Conservation (phyloP, 2,113 vertebrate genomes). For the Morone saxatilis region DNA sequence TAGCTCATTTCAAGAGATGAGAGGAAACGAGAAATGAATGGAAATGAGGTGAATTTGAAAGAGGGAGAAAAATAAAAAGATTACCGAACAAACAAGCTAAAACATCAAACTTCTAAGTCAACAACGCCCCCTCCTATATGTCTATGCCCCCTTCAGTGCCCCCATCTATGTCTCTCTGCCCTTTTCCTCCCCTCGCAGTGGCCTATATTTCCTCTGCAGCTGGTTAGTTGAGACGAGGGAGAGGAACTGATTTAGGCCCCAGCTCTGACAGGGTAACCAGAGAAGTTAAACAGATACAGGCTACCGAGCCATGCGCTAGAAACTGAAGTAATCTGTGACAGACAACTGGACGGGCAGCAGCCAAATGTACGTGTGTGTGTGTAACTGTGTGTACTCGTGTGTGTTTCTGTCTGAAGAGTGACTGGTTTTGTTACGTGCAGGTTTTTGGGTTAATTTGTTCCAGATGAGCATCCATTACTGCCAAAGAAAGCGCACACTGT, state of each 20-base stretch:
- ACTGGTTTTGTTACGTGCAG: constrained; percentile 68
- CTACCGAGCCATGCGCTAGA: constrained; percentile 35
- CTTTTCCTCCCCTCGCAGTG: constrained; percentile 37
- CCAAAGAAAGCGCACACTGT: constrained; percentile 61
- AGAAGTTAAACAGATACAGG: constrained; percentile 66
- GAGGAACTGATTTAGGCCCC: constrained; percentile 60
- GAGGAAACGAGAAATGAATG: constrained; percentile 10
- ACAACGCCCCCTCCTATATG: background rate
- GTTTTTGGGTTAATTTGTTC: constrained; percentile 73
- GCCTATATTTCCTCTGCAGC: constrained; percentile 62
- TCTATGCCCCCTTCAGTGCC: background rate
- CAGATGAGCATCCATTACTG: constrained; percentile 68
- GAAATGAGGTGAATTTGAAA: constrained; percentile 18
- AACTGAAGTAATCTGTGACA: constrained; percentile 48
- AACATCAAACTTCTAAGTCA: constrained; percentile 19
- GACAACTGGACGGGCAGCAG: constrained; percentile 46
- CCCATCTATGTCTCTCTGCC: constrained; percentile 21
- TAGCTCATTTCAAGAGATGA: constrained; percentile 47
- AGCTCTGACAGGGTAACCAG: constrained; percentile 58
- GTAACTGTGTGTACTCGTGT: background rate
- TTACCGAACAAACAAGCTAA: constrained; percentile 4
- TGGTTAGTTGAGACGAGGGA: constrained; percentile 60
- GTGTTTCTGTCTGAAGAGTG: constrained; percentile 43
- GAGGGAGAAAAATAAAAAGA: constrained; percentile 1
- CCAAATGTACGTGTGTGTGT: background rate